These are phyloP conservation scores for Gonatopus flavifemur DNA, from an alignment of 1,140 invertebrate species.

Conservation along the genomic window DNA sequence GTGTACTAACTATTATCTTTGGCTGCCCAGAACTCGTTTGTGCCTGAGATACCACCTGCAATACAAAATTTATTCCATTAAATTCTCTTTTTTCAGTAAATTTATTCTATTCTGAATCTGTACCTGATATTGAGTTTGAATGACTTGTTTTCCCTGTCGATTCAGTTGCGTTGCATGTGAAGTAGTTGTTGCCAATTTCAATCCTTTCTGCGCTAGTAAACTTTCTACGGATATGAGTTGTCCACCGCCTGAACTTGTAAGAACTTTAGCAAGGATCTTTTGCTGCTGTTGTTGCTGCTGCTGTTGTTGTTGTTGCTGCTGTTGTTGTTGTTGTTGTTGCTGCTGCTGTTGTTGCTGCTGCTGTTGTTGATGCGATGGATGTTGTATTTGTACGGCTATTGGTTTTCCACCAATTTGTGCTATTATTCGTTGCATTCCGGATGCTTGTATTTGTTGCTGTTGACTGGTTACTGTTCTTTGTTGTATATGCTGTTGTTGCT, in stretches of 20 bases:
- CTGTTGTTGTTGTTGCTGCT: conserved; percentile 51
- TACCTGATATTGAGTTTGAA: conserved; percentile 55
- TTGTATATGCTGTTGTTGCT: conserved; percentile 34
- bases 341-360: conserved; percentile 18
- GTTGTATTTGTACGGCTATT: conserved; percentile 49
- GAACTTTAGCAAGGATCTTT: conserved; percentile 62
- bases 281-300: conserved; percentile 46
- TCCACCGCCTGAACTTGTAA: conserved; percentile 62
- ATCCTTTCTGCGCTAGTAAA: conserved; percentile 64
- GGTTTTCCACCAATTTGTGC: conserved; percentile 57
- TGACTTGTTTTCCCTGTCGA: conserved; percentile 51
- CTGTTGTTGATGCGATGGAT: conserved; percentile 9
- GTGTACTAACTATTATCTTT: conserved; percentile 52
- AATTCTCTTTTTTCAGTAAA: background rate
- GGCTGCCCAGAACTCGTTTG: conserved; percentile 46
- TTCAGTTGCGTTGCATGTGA: conserved; percentile 45
- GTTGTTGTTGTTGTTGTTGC: conserved; percentile 24
- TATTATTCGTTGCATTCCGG: conserved; percentile 55
- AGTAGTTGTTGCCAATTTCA: conserved; percentile 48
- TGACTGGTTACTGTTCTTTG: conserved; percentile 30
- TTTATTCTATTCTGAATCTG: no score
- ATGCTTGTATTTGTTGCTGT: conserved; percentile 36
- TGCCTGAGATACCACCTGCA: conserved; percentile 51
- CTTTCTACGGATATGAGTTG: conserved; percentile 71
- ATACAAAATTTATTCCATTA: background rate